Evolutionary conservation across 2,797 vertebrate species (phyloP), one percentile per base, ranked within the genome.

Genomic region (Setipinna tenuifilis): DNA sequence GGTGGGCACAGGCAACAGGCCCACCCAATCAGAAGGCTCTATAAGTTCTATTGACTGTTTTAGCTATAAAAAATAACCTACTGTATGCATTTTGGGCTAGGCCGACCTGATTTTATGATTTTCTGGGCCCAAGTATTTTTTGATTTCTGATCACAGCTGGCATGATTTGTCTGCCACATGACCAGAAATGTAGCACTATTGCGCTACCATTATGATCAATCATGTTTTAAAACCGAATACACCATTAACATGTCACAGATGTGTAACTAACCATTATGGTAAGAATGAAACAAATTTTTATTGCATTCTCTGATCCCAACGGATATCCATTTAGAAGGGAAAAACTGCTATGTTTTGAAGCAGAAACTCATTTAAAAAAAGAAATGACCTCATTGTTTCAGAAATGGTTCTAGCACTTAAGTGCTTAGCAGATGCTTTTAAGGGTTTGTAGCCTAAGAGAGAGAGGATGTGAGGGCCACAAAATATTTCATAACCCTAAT

Each of bases 341-440:
- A 71, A 71, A 71, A 71, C 25, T 71, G 65, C 28, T 71, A 11
- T 71, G 65, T 16, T 71, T 71, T 16, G 11, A 71, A 11, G 25
- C 65, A 71, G 65, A 31, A 71, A 71, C 11, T 71, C 65, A 7
- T 71, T 71, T 31, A 41, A 41, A 41, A 41, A 41, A 71, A 35
- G 65, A 71, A 71, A 71, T 71, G 65, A 71, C 65, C 65, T 71
- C 65, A 71, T 71, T 35, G 65, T 71, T 71, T 71, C 65, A 71
- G 65, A 71, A 71, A 25, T 71, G 65, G 65, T 28, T 71, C 28
- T 71, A 31, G 62, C 25, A 35, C 65, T 71, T 71, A 11, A 71
- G 65, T 71, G 65, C 65, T 71, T 71, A 71, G 28, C 65, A 71
- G 25, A 35, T 16, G 65, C 65, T 71, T 4, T 65, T 28, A 65